phyloP scores from a whole-genome alignment of 2,797 vertebrate genomes.

The Anas bernieri region DNA sequence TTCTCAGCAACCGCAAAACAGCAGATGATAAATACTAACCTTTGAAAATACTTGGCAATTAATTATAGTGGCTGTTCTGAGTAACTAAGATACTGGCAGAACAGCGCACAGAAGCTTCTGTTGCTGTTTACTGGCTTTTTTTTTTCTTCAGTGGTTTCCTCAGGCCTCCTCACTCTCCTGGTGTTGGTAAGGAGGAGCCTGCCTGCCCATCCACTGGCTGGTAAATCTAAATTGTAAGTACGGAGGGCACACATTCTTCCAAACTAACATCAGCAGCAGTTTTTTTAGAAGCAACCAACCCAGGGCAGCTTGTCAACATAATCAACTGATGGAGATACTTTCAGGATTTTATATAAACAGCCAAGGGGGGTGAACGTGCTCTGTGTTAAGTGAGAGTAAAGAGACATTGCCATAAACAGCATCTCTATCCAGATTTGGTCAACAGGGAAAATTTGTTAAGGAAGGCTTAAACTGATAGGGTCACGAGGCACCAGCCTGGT shows the following conservation, averaged over 20 bases:
- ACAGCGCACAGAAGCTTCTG: neutral
- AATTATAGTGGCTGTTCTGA: neutral
- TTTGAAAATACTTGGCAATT: neutral
- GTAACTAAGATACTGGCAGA: neutral
- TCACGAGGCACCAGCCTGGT: neutral
- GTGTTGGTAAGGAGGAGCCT: neutral
- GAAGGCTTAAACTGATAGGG: neutral
- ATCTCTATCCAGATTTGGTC: neutral
- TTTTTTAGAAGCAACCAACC: neutral
- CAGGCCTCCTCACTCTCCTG: neutral
- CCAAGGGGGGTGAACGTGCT: neutral
- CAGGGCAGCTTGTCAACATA: neutral
- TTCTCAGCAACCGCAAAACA: neutral
- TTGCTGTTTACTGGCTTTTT: neutral
- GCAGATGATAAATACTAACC: neutral
- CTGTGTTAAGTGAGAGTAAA: neutral
- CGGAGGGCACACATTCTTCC: neutral
- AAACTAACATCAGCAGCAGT: neutral
- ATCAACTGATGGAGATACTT: neutral
- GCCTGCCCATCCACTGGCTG: neutral
- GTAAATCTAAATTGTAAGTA: neutral
- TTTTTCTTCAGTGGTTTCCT: neutral
- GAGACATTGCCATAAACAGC: neutral
- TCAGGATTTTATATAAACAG: neutral
- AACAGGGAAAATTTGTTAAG: neutral